A percentile compares a stretch with the other conserved stretches of the same genome.
phyloP scores from a whole-genome alignment of 2,888 invertebrate genomes.

The Drosophila niveifrons region DNA sequence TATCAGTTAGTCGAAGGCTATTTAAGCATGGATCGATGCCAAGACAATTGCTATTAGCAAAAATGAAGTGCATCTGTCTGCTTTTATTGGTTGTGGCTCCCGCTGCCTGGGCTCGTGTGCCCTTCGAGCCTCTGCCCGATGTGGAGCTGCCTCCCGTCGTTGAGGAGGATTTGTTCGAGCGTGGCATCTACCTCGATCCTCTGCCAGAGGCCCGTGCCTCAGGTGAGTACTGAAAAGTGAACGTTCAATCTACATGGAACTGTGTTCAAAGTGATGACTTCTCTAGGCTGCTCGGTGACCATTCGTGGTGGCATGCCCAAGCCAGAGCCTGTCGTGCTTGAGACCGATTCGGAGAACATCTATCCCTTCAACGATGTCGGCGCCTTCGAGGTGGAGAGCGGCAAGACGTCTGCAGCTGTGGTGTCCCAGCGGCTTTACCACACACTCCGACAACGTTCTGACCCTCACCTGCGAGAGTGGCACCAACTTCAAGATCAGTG shows the following conservation, averaged over 20 bases:
- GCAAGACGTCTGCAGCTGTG: conserved; percentile 79
- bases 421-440: conserved; percentile 78
- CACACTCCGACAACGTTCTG: conserved; percentile 65
- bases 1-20: conserved; percentile 42
- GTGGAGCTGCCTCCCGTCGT: conserved; percentile 56
- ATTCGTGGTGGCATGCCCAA: conserved; percentile 80
- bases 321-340: conserved; percentile 88
- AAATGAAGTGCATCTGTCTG: conserved; percentile 70
- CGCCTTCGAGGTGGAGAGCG: conserved; percentile 69
- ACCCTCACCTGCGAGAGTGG: conserved; percentile 81
- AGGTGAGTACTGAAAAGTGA: conserved; percentile 51
- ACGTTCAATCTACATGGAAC: no score
- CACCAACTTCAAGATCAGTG: conserved; percentile 76
- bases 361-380: conserved; percentile 77
- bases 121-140: conserved; percentile 50
- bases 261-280: neutral
- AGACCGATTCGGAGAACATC: conserved; percentile 81
- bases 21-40: conserved; percentile 52
- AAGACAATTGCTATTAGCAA: conserved; percentile 34
- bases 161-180: conserved; percentile 49
- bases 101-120: conserved; percentile 54
- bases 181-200: conserved; percentile 40
- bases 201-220: conserved; percentile 54
- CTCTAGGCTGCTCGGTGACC: conserved; percentile 69
- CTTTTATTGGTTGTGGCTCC: conserved; percentile 59